A percentile compares a stretch with the other conserved stretches of the same genome.
These are phyloP conservation scores for Eulemur macaco DNA, from an alignment of 2,113 vertebrate species.

Conservation along the genomic window DNA sequence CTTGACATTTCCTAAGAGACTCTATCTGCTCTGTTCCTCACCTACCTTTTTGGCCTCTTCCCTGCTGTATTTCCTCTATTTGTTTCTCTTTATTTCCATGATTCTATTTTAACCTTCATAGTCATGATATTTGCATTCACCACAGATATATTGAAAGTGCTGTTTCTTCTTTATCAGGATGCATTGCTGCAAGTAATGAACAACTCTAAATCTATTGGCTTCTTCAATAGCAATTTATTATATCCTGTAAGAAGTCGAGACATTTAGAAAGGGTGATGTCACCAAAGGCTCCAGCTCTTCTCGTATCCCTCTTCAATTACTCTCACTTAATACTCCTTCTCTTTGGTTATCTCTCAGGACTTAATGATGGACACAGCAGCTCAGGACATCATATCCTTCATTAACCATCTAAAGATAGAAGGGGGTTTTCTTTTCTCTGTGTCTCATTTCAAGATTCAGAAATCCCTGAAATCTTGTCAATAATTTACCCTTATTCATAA, in stretches of 20 bases:
- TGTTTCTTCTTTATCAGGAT: not conserved
- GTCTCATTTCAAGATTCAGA: not conserved
- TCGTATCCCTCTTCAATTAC: not conserved
- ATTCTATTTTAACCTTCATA: not conserved
- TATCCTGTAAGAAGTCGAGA: not conserved
- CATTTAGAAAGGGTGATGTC: not conserved
- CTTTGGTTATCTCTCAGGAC: not conserved
- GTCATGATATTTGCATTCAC: not conserved
- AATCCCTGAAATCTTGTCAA: not conserved
- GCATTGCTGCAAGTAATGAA: not conserved
- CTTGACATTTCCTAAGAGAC: not conserved
- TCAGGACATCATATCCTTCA: not conserved
- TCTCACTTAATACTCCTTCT: not conserved
- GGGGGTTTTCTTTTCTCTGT: not conserved
- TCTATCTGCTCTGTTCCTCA: not conserved
- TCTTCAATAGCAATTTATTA: not conserved
- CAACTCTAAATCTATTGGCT: not conserved
- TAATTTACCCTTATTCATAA: not conserved
- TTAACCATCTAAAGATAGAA: not conserved
- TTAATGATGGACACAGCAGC: not conserved
- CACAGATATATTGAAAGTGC: not conserved
- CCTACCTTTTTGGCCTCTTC: not conserved
- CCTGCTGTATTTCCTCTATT: not conserved
- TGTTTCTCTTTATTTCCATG: not conserved
- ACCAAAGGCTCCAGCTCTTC: not conserved